Base-by-base conservation (phyloP, 2,797 vertebrate species). In the Choloepus didactylus region DNA sequence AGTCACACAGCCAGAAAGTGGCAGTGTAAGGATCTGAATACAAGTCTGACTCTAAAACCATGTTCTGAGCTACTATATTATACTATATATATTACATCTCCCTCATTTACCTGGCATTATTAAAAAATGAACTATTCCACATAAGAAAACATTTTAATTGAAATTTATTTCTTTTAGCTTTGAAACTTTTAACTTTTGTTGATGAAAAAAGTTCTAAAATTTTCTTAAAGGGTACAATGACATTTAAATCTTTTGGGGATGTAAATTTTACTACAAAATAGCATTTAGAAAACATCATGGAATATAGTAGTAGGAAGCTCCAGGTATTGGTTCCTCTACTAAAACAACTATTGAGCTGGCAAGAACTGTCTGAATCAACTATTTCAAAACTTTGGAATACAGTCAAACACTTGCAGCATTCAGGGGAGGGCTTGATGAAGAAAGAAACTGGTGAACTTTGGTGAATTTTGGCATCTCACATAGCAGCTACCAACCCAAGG, bases 241-340 rank as follows among this genome's bases (percentile, higher is more conserved):
- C 79, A 23, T 81, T 76, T 49, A 29, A 66, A 16, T 54, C n/a
- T 77, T 82, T 69, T 76, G 15, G 41, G 44, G 75, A 62, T 35
- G 4, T 75, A 70, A 59, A 81, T 72, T 89, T 86, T 86, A 95
- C 15, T 81, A 49, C 76, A 31, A 64, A 87, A 89, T 51, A 84
- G 11, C 19, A 86, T 29, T 62, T 69, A 54, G 44, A 41, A 56
- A 56, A 56, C 54, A 56, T 56, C 18, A 56, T 56, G 16, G 18
- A 56, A 56, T 16, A 5, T 18, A 18, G 54, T 21, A 56, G 18
- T 19, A 56, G 54, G 54, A 19, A 56, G 54, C 18, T 56, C 18
- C 3, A 56, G 18, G 54, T 18, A 56, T 5, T 56, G 54, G 18
- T 19, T 56, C 54, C 54, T 56, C 18, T 56, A 56, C 54, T 56